Base-by-base conservation (phyloP, 1,140 invertebrate genomes). In the Dreissena rostriformis region DNA sequence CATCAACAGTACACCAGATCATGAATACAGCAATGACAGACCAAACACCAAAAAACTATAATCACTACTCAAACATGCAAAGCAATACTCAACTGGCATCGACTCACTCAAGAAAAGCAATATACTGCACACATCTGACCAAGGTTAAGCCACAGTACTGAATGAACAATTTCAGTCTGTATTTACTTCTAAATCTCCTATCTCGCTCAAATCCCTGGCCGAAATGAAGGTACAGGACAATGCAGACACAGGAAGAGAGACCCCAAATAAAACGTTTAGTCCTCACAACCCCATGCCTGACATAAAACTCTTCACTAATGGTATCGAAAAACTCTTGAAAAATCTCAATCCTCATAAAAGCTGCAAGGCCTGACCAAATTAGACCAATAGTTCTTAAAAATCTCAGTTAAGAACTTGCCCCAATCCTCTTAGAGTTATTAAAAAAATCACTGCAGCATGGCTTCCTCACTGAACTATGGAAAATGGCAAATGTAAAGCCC, bases 341-440 rank as follows among this genome's bases (percentile, higher is more conserved):
- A 67, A 82, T n/a, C 80, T 75, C 24, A 24, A 67, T 17, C 71
- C 68, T 10, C 79, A 74, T 68, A 61, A 82, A 51, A 39, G 80
- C 80, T 51, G 57, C 55, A 52, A 61, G 71, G 24, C 71, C 80
- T 15, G 80, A 82, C n/a, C 24, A 82, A 26, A 73, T 82, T 6
- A 49, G 22, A 51, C 61, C 57, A 1, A 73, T 63, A 10, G 19
- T 81, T 17, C 78, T 71, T 24, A 80, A 80, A 71, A 71, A 12
- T 28, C 22, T 24, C 12, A 4, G 5, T 14, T 8, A 57, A 51
- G 70, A 72, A 63, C 17, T 72, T 24, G 26, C 71, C 10, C 78
- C 67, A 17, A 81, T 71, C 10, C 5, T 72, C 0, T n/a, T 15
- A n/a, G 8, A n/a, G 51, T 11, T 73, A 1, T 72, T 49, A 11